Conservation (phyloP, 2,888 invertebrate genomes). For the Cosmia pyralina region DNA sequence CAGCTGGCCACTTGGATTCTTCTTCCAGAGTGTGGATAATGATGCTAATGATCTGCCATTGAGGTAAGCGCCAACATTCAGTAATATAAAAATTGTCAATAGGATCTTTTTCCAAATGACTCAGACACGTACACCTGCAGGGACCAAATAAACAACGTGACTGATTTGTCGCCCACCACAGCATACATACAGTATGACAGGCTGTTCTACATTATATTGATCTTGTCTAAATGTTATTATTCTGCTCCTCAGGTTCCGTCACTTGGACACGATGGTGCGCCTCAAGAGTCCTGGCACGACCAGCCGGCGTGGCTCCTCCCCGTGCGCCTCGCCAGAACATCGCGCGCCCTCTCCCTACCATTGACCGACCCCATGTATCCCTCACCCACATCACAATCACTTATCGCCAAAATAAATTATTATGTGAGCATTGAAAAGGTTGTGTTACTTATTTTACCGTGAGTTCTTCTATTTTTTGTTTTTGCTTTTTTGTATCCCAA, state of each 20-base stretch:
- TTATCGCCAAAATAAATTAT: conserved; percentile 72
- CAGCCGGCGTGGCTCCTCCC: conserved; percentile 92
- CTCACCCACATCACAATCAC: conserved; percentile 47
- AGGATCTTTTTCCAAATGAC: background rate
- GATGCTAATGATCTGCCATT: conserved; percentile 94
- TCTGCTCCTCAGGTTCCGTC: conserved; percentile 93
- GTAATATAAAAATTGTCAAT: too few relatives aligned
- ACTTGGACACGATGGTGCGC: conserved; percentile 96
- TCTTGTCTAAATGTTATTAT: background rate
- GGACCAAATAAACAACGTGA: background rate
- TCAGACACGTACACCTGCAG: too few relatives aligned
- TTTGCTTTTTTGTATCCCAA: too few relatives aligned
- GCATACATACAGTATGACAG: background rate
- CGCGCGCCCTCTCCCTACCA: conserved; percentile 82
- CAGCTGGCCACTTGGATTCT: conserved; percentile 97
- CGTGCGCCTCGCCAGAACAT: conserved; percentile 93
- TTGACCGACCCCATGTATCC: conserved; percentile 65
- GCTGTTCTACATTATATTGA: background rate
- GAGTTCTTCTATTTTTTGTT: too few relatives aligned
- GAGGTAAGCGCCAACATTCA: conserved; percentile 89
- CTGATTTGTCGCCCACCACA: background rate
- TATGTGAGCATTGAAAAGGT: conserved; percentile 71
- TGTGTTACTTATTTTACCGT: conserved; percentile 46
- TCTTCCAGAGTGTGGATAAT: conserved; percentile 95
- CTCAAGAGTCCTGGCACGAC: conserved; percentile 92